Conservation (phyloP, 1,140 invertebrate genomes). For the Yoshiicerus persimilis region DNA sequence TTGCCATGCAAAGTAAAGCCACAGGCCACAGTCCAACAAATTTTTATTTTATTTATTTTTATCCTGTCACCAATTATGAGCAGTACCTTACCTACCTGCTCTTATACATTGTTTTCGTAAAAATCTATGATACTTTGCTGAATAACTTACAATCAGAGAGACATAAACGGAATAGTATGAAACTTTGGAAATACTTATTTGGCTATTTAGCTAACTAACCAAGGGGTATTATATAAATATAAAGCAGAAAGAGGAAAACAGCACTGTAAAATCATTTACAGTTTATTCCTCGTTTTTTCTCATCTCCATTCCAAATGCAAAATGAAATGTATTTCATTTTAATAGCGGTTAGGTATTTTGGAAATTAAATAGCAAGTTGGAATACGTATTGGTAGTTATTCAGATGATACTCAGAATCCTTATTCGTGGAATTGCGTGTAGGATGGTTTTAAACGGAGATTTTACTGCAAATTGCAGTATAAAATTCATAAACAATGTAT, state of each 20-base stretch:
- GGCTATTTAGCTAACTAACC: neutral
- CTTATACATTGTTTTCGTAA: neutral
- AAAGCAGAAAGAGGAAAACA: neutral
- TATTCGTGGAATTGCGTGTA: too few species aligned
- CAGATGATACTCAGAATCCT: too few species aligned
- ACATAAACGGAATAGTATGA: neutral
- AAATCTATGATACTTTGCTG: neutral
- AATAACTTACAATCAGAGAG: neutral
- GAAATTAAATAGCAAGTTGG: too few species aligned
- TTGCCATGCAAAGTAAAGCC: neutral
- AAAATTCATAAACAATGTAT: too few species aligned
- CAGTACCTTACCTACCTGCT: neutral
- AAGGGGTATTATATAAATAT: neutral
- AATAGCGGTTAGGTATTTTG: too few species aligned
- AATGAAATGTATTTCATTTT: too few species aligned
- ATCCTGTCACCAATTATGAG: constrained; percentile 1
- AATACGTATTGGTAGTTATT: too few species aligned
- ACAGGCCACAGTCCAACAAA: neutral
- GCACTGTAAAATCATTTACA: neutral
- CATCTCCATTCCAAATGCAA: neutral
- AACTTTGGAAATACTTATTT: neutral
- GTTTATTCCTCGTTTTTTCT: constrained; percentile 7
- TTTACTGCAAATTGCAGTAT: too few species aligned
- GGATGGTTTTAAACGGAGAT: too few species aligned
- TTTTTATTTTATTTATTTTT: constrained; percentile 16